These are phyloP conservation scores for Drosophila recens DNA, from an alignment of 2,888 invertebrate genomes.

Conservation along the genomic window DNA sequence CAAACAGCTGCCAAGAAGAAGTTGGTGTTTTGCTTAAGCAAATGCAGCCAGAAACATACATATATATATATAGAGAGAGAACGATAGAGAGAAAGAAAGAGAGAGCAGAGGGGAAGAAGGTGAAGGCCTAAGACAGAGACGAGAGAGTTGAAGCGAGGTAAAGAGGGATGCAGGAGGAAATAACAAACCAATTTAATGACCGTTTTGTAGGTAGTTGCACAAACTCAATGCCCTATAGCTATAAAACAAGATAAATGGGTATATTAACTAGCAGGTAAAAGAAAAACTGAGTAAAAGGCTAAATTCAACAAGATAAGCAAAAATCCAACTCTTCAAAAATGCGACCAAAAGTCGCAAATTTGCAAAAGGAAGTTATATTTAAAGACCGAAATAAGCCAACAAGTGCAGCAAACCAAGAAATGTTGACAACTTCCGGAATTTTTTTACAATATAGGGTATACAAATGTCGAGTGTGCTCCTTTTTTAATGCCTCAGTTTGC, in stretches of 20 bases:
- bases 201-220: slow-evolving; percentile 36
- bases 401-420: too few species aligned
- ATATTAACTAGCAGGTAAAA: too few species aligned
- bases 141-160: background rate
- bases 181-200: slow-evolving; percentile 39
- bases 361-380: too few species aligned
- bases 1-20: slow-evolving; percentile 70
- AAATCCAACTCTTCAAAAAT: too few species aligned
- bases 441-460: background rate
- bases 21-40: slow-evolving; percentile 71
- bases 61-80: background rate
- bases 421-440: too few species aligned
- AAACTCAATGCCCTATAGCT: slow-evolving; percentile 20
- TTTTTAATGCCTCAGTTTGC: too few species aligned
- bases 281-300: too few species aligned
- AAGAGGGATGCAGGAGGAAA: background rate
- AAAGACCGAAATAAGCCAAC: too few species aligned
- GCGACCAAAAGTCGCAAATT: too few species aligned
- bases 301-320: too few species aligned
- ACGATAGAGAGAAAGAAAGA: background rate
- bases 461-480: background rate
- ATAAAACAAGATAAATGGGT: background rate
- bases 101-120: slow-evolving; percentile 1
- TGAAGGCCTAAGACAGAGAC: background rate
- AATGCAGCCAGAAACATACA: slow-evolving; percentile 51